These are phyloP conservation scores for Cantharis nigra DNA, from an alignment of 2,888 invertebrate genomes.

Conservation along the genomic window DNA sequence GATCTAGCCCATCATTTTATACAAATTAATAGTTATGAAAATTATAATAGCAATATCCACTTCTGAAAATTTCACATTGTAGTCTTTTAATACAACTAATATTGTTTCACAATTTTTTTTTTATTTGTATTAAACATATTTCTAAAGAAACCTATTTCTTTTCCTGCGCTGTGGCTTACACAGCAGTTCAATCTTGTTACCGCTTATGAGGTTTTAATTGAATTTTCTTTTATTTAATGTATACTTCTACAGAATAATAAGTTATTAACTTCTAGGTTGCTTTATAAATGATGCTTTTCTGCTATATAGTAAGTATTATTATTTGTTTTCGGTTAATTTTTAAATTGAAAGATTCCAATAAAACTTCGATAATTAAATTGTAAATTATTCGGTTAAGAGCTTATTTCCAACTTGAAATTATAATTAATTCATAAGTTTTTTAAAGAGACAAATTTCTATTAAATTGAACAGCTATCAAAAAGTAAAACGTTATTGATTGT, in stretches of 20 bases:
- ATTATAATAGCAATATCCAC: not conserved
- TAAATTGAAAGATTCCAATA: not conserved
- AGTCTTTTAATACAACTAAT: not conserved
- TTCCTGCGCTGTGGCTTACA: not conserved
- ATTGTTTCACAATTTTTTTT: not conserved
- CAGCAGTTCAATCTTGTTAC: constrained; percentile 1
- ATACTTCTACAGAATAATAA: not conserved
- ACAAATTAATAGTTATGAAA: not conserved
- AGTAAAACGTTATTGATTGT: not conserved
- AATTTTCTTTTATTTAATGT: constrained; percentile 1
- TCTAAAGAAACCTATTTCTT: not conserved
- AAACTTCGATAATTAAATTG: not conserved
- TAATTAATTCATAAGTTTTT: not conserved
- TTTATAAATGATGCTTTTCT: not conserved
- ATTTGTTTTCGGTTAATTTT: not conserved
- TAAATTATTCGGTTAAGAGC: not conserved
- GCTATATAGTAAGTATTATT: not conserved
- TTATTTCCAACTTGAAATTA: not conserved
- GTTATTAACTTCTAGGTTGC: not conserved
- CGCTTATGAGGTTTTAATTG: constrained; percentile 4
- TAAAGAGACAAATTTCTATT: not conserved
- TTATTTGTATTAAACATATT: not conserved
- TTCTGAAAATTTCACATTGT: not conserved
- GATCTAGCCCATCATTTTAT: not conserved
- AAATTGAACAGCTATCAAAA: not conserved